phyloP scores from a whole-genome alignment of 2,888 invertebrate genomes.

The Agrochola circellaris region DNA sequence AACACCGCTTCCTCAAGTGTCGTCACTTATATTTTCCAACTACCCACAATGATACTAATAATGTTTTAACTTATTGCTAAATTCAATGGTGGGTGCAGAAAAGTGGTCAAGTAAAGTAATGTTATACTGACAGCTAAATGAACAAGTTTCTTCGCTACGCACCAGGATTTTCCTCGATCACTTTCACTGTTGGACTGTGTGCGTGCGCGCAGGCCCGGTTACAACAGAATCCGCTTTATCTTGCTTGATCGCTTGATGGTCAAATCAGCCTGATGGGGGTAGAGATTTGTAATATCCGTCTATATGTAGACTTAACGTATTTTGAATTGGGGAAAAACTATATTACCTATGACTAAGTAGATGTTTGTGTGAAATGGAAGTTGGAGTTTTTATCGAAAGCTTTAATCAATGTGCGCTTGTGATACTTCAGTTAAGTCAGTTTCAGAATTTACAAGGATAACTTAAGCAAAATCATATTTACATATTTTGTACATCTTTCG shows the following conservation, averaged over 20 bases:
- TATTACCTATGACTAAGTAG: background rate
- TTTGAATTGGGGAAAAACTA: background rate
- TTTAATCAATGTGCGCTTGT: background rate
- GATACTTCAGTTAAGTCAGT: background rate
- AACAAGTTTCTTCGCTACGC: slow-evolving; percentile 62
- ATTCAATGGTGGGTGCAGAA: slow-evolving; percentile 27
- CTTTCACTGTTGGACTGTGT: slow-evolving; percentile 68
- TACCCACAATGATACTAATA: slow-evolving; percentile 14
- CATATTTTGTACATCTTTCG: too few species aligned
- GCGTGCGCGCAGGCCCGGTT: slow-evolving; percentile 44
- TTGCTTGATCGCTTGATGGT: slow-evolving; percentile 26
- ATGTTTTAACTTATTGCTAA: slow-evolving; percentile 19
- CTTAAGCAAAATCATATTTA: background rate
- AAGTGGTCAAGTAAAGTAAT: slow-evolving; percentile 21
- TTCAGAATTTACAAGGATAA: too few species aligned
- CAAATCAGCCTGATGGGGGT: slow-evolving; percentile 25
- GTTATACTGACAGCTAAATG: slow-evolving; percentile 53
- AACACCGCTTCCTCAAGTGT: slow-evolving; percentile 30
- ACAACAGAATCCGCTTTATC: slow-evolving; percentile 60
- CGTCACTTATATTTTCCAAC: slow-evolving; percentile 13
- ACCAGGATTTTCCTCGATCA: slow-evolving; percentile 73
- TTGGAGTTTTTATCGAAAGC: background rate
- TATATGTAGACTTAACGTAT: slow-evolving; percentile 10
- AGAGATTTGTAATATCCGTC: slow-evolving; percentile 41
- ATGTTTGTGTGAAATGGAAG: background rate